Evolutionary conservation across 2,113 vertebrate genomes (phyloP).

Genomic region (Terrapene triunguis): DNA sequence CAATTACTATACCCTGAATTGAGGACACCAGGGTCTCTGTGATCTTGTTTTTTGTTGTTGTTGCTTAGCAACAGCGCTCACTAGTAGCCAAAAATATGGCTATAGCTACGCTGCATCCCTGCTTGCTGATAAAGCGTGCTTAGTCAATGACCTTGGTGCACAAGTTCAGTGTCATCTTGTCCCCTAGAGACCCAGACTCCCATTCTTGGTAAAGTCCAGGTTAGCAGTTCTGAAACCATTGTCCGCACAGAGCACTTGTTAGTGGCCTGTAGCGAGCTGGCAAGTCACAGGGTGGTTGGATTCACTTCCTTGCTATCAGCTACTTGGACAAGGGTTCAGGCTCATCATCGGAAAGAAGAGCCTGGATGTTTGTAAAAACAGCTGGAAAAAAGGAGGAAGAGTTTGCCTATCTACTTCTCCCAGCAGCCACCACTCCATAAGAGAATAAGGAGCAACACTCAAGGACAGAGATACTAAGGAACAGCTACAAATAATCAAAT

Average conservation of each 20-base stretch:
- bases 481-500: neutral
- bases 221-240: neutral
- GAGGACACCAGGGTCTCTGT: neutral
- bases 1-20: slow-evolving; percentile 43
- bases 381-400: neutral
- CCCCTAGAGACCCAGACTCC: neutral
- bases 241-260: neutral
- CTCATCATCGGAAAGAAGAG: neutral
- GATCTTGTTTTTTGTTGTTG: neutral
- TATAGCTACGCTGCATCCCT: neutral
- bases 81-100: neutral
- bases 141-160: neutral
- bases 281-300: neutral
- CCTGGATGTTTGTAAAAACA: neutral
- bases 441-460: neutral
- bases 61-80: neutral
- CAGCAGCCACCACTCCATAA: neutral
- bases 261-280: neutral
- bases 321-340: neutral
- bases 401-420: neutral
- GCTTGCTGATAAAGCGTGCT: neutral
- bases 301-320: neutral
- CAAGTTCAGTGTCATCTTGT: neutral
- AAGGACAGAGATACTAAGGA: neutral
- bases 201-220: neutral